Evolutionary conservation across 2,113 vertebrate genomes (phyloP).

Genomic region (Triplophysa dalaica): DNA sequence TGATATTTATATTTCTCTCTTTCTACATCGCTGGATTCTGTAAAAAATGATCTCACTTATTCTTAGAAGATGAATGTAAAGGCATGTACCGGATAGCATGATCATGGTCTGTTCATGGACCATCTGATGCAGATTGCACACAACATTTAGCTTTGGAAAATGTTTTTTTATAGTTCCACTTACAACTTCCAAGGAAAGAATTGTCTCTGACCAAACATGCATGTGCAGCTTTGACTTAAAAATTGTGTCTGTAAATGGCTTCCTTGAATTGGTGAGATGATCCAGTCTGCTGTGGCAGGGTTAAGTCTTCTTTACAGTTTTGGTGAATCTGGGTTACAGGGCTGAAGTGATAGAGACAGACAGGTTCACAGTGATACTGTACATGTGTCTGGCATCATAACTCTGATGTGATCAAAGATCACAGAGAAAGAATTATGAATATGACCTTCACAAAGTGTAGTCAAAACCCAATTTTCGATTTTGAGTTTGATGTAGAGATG

Average conservation of each 20-base stretch:
- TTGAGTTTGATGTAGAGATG: not conserved
- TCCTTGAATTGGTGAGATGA: not conserved
- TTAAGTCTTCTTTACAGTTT: not conserved
- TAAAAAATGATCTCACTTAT: not conserved
- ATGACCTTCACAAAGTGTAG: slow-evolving; percentile 1
- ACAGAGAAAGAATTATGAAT: not conserved
- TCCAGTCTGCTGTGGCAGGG: too few relatives aligned
- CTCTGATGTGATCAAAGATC: slow-evolving; percentile 26
- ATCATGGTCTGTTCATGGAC: not conserved
- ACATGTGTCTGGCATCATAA: not conserved
- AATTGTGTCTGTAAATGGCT: not conserved
- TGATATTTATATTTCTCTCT: not conserved
- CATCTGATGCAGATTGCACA: not conserved
- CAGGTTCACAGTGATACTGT: not conserved
- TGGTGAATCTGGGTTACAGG: not conserved
- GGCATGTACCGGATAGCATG: not conserved
- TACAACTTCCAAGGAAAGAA: too few relatives aligned
- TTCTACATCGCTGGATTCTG: not conserved
- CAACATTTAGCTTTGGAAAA: not conserved
- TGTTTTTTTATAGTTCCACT: too few relatives aligned
- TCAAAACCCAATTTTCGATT: slow-evolving; percentile 21
- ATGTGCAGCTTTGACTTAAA: too few relatives aligned
- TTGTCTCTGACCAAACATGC: too few relatives aligned
- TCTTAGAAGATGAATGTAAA: not conserved
- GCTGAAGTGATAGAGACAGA: not conserved